Base-by-base conservation (phyloP, 2,113 vertebrate genomes). In the Brachyhypopomus occidentalis region DNA sequence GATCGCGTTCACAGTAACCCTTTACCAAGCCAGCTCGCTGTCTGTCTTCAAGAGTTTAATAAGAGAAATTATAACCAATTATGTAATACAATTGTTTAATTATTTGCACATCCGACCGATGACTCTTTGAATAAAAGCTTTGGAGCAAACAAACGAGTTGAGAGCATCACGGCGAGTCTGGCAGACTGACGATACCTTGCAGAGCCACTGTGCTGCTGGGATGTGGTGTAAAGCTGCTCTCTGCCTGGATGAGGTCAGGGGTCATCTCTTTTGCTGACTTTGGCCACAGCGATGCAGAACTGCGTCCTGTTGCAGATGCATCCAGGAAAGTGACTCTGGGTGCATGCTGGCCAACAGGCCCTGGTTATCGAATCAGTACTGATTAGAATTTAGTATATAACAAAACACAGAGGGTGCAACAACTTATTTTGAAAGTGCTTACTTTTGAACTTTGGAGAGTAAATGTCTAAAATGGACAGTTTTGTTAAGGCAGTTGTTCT, bases 261-360 rank as follows among this genome's bases (percentile, higher is more conserved):
- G 71, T 86, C 48, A 87, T 52, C 0, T 88, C 84, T 25, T 86
- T 11, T 87, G 78, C 45, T 77, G 82, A 62, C 71, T 87, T 12
- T 73, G 72, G 12, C 72, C 82, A 41, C 25, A 38, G 23, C 83
- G 38, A 34, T 23, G 38, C 69, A 8, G 85, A n/a, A 74, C n/a
- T 60, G 64, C 5, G 45, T 80, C 86, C 87, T 77, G 88, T 89
- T 3, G 83, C 56, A 3, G 55, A 81, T 0, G 77, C 88, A 27
- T 87, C 88, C 4, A 83, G 78, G 71, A 92, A 93, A 19, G 84
- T 87, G 77, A 91, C 91, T 81, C 90, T 88, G 6, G 88, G 84
- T 63, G 78, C 72, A 9, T 9, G 19, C 69, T 63, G 64, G 60
- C 16, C 38, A 16, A 19, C n/a, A 74, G 77, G 20, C 6, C 25